Base-by-base conservation (phyloP, 2,797 vertebrate genomes). In the Falco rusticolus region DNA sequence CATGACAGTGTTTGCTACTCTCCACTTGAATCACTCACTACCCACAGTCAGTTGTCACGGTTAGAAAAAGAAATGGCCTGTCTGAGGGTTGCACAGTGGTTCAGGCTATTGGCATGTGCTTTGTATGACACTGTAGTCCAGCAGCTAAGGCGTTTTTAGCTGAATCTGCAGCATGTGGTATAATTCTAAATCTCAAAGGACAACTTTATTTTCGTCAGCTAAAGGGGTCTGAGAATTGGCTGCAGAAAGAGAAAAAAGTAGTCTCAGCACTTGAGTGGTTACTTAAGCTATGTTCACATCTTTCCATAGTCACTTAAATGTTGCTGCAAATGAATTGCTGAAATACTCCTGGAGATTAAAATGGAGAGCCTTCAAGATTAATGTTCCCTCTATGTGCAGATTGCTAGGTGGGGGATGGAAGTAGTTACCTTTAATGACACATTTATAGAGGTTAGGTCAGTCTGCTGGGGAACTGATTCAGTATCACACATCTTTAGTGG, bases 281-380 rank as follows among this genome's bases (percentile, higher is more conserved):
- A 65, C 64, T 87, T 90, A 74, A 90, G n/a, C 33, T 75, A 22
- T 19, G 28, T 61, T 45, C 33, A 29, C 41, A 63, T 70, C 39
- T 90, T 91, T 76, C 77, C 37, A 13, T 60, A 69, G 65, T 53
- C 41, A 28, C 29, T 66, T 75, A 14, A 65, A 19, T 77, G n/a
- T 65, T 81, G 65, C 68, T 86, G 71, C 57, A 90, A 82, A 83
- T 33, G 43, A 75, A 53, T 75, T 57, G 84, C 51, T 84, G 61
- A 85, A 76, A 78, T 82, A 81, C 65, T 89, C 72, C 47, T 72
- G 63, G 25, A 69, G 37, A 95, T 91, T 51, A 82, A 86, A 88
- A 69, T 21, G 6, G 41, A 84, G 28, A 68, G 15, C 37, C 24
- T 95, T 95, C 59, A 70, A 70, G 76, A 51, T 88, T 87, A 83